Evolutionary conservation across 2,888 invertebrate genomes (phyloP), one percentile per base, ranked within the genome.

Genomic region (Nomada hirtipes): DNA sequence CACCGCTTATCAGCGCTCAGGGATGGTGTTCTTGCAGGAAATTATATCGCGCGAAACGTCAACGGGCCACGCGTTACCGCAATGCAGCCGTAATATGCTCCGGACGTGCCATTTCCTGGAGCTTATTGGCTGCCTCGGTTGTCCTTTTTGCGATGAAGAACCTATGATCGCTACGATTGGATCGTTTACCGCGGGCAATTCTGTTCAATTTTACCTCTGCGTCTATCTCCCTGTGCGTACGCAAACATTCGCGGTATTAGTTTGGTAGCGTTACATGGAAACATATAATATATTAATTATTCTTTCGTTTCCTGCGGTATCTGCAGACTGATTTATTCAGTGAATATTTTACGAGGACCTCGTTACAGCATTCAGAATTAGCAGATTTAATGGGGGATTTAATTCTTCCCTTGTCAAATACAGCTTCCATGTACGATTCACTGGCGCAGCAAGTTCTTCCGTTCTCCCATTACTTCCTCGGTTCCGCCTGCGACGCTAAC

Each of bases 11-110:
- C 76, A 59, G 10, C 57, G 23, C 9, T 50, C 52, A 60, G 57
- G 50, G 68, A 67, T 15, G 55, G 26, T 63, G 73, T 61, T 59
- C 72, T 60, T 42, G 42, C 81, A 75, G 82, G 82, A 82, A 81
- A 82, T 82, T 81, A 68, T 81, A 36, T 80, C 71, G 57, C 59
- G n/a, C 11, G 50, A 71, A 74, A 74, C 61, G 82, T 70, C 71
- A 61, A 53, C 67, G 50, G 23, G n/a, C 64, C 64, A 82, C 72
- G 72, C 65, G 83, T 77, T 60, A 72, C 71, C 71, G 59, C 61
- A 59, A 47, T 65, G 82, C 67, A 26, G 65, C 67, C 50, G 67
- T 83, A 77, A 82, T 82, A 69, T 26, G 74, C 55, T 65, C 60
- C 42, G 69, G 78, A 75, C 68, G 70, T 72, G 52, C 71, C 77